A percentile compares a stretch with the other conserved stretches of the same genome.
Conservation (phyloP, 2,113 vertebrate genomes). For the Numenius arquata region DNA sequence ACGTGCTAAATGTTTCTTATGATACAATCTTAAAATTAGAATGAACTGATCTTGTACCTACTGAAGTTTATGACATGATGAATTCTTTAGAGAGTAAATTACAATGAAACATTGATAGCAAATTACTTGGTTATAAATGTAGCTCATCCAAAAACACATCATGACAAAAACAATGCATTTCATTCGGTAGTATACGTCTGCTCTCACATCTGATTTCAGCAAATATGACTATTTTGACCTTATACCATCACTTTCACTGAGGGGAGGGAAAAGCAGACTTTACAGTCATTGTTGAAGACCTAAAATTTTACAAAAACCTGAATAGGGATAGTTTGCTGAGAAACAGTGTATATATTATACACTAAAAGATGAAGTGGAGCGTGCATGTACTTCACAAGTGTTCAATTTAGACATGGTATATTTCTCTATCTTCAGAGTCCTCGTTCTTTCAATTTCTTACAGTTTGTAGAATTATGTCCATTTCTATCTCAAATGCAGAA, state of each 20-base stretch:
- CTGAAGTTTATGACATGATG: conserved; percentile 45
- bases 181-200: not conserved
- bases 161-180: not conserved
- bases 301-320: not conserved
- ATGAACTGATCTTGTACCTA: conserved; percentile 46
- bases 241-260: not conserved
- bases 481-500: conserved; percentile 22
- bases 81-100: conserved; percentile 51
- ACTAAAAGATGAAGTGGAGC: not conserved
- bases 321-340: not conserved
- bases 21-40: conserved; percentile 57
- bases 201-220: not conserved
- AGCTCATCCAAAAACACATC: conserved; percentile 36
- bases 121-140: conserved; percentile 30
- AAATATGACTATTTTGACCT: not conserved
- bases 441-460: not conserved
- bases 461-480: not conserved
- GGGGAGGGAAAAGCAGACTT: not conserved
- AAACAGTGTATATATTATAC: not conserved
- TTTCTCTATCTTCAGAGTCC: not conserved
- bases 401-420: not conserved
- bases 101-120: conserved; percentile 40
- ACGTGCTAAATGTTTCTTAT: conserved; percentile 16
- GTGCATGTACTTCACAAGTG: not conserved
- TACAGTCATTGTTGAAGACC: not conserved